Evolutionary conservation across 2,113 vertebrate species (phyloP).

Genomic region (Phocoena phocoena): DNA sequence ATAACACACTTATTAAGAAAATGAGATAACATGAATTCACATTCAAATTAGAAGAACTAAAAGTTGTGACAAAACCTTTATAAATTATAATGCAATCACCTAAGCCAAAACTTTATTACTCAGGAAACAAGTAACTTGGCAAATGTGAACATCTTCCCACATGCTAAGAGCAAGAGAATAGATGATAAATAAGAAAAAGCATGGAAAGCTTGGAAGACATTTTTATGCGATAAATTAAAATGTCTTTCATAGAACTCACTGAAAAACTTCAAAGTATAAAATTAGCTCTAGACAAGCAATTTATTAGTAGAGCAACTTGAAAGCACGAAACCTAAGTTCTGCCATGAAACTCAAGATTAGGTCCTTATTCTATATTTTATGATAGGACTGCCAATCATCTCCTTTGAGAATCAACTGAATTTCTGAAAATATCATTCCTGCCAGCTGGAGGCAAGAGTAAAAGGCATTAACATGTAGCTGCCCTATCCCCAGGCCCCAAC

Average conservation of each 20-base stretch:
- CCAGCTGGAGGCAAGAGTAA: neutral
- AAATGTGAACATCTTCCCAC: constrained; percentile 30
- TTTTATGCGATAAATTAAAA: constrained; percentile 44
- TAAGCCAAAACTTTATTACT: neutral
- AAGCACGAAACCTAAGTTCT: constrained; percentile 7
- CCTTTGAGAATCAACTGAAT: neutral
- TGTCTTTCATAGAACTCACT: neutral
- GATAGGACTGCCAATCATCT: neutral
- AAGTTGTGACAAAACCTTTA: neutral
- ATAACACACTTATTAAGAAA: neutral
- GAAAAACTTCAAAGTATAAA: constrained; percentile 18
- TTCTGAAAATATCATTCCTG: neutral
- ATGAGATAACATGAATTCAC: neutral
- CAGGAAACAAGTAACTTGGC: neutral
- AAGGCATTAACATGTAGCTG: neutral
- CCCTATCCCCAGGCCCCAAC: neutral
- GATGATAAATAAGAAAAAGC: neutral
- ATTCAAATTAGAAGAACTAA: neutral
- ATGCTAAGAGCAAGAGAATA: neutral
- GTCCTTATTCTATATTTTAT: neutral
- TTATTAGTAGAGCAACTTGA: neutral
- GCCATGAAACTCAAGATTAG: neutral
- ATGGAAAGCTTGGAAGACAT: neutral
- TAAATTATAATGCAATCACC: neutral
- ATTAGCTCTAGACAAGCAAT: neutral